Percentiles rank a stretch among this genome's conserved stretches.
Evolutionary conservation across 2,113 vertebrate genomes (phyloP).

Genomic region (Cnemophilus loriae): DNA sequence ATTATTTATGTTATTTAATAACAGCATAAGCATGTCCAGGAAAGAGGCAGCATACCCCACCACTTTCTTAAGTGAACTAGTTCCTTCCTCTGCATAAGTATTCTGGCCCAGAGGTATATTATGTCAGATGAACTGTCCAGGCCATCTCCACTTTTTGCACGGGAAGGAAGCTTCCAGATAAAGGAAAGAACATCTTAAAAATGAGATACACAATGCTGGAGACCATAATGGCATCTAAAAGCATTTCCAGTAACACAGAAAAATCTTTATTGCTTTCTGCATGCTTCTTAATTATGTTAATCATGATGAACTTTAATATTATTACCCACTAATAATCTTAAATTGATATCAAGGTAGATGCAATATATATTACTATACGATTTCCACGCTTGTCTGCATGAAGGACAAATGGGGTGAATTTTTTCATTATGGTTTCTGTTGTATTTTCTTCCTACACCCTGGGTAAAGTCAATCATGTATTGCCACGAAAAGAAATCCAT

Average conservation of each 20-base stretch:
- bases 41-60: conserved; percentile 13
- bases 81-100: conserved; percentile 39
- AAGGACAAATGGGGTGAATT: conserved; percentile 25
- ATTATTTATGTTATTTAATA: conserved; percentile 46
- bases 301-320: conserved; percentile 23
- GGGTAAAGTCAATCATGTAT: conserved; percentile 33
- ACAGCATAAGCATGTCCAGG: not conserved
- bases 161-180: conserved; percentile 31
- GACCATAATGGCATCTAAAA: conserved; percentile 55
- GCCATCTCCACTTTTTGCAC: not conserved
- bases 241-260: conserved; percentile 48
- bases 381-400: not conserved
- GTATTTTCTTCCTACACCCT: not conserved
- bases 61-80: conserved; percentile 29
- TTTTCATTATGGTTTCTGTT: conserved; percentile 26
- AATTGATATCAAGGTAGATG: conserved; percentile 3
- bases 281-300: conserved; percentile 51
- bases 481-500: conserved; percentile 29
- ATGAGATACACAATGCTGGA: conserved; percentile 10
- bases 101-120: conserved; percentile 30
- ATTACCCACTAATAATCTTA: conserved; percentile 33
- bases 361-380: not conserved
- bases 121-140: not conserved
- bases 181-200: conserved; percentile 26
- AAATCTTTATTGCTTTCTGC: conserved; percentile 41